Conservation (phyloP, 1,140 invertebrate species). For the Zaprionus gabonicus region DNA sequence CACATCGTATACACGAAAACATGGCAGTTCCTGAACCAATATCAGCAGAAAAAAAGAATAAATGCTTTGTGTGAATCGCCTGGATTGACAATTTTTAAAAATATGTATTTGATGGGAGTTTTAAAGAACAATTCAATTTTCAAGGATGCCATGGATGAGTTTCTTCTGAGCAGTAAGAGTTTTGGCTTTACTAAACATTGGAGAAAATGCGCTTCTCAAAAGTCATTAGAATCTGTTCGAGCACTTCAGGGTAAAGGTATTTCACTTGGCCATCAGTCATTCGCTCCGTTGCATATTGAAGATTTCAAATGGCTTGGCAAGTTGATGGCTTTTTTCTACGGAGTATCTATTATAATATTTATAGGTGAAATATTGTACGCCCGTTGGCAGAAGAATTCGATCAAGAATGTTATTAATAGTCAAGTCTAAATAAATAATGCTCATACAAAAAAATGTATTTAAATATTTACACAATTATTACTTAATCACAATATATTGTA, state of each 20-base stretch:
- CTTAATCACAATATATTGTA: no score
- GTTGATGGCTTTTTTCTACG: conserved; percentile 2
- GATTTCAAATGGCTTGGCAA: conserved; percentile 22
- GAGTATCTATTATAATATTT: neutral
- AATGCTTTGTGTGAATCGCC: neutral
- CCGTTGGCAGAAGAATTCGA: neutral
- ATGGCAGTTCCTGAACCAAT: neutral
- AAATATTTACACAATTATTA: neutral
- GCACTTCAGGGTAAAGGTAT: no score
- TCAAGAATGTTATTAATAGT: no score
- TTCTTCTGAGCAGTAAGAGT: neutral
- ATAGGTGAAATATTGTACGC: neutral
- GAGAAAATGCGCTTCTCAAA: neutral
- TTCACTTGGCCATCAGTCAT: no score
- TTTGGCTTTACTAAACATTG: conserved; percentile 1
- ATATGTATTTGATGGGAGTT: neutral
- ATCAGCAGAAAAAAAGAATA: neutral
- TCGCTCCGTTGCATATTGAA: neutral
- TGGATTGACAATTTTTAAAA: neutral
- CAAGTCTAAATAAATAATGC: no score
- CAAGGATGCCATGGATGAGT: neutral
- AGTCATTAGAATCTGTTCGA: neutral
- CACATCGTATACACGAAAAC: neutral
- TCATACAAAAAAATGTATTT: no score
- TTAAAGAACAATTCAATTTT: neutral